Evolutionary conservation across 2,888 invertebrate species (phyloP).

Genomic region (Venustoraphidia nigricollis): DNA sequence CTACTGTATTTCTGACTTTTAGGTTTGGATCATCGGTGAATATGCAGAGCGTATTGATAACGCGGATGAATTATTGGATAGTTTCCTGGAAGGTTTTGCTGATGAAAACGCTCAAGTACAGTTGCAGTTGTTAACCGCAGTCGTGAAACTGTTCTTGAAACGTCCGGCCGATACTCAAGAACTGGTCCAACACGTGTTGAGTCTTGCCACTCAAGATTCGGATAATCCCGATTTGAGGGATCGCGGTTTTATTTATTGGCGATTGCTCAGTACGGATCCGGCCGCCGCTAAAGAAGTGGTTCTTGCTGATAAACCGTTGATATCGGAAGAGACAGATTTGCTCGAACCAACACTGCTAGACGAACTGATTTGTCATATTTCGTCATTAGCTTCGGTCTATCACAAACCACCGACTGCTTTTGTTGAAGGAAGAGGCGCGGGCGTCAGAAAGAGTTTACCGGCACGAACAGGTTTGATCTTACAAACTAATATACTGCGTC

Average conservation of each 20-base stretch:
- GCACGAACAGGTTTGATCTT: conserved; percentile 37
- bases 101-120: conserved; percentile 96
- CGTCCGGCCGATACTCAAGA: conserved; percentile 97
- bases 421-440: conserved; percentile 66
- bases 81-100: conserved; percentile 94
- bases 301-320: conserved; percentile 94
- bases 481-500: conserved; percentile 12
- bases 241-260: conserved; percentile 99
- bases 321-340: conserved; percentile 97
- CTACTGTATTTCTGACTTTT: background rate
- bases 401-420: conserved; percentile 99
- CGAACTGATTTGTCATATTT: conserved; percentile 97
- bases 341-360: conserved; percentile 93
- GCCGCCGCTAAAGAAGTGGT: conserved; percentile 99
- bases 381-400: conserved; percentile 94
- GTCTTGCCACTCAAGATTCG: conserved; percentile 79
- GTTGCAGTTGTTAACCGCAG: conserved; percentile 90
- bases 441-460: conserved; percentile 66
- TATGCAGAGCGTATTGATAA: conserved; percentile 99
- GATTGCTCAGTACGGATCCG: conserved; percentile 94
- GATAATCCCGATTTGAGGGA: conserved; percentile 98
- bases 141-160: conserved; percentile 96
- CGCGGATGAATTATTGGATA: conserved; percentile 94
- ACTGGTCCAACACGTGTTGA: conserved; percentile 88
- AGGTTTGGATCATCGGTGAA: conserved; percentile 78